Evolutionary conservation across 2,888 invertebrate genomes (phyloP).

Genomic region (Metalampra italica): DNA sequence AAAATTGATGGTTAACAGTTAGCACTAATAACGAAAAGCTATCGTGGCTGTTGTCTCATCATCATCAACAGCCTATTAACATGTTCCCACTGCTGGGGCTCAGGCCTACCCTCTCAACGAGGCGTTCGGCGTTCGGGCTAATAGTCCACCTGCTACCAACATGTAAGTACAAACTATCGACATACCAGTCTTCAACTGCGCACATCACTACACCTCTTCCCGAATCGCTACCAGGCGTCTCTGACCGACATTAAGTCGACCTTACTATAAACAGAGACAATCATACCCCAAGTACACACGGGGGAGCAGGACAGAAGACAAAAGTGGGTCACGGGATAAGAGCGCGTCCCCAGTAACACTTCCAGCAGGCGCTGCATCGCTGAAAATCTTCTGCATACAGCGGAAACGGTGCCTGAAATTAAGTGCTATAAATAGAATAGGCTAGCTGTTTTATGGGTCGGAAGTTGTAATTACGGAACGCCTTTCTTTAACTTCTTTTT

Average conservation of each 20-base stretch:
- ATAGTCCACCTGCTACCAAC: too few relatives aligned
- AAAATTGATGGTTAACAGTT: too few relatives aligned
- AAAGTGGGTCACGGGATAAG: constrained; percentile 74
- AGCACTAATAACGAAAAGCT: too few relatives aligned
- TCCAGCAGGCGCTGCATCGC: constrained; percentile 58
- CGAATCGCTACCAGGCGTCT: constrained; percentile 63
- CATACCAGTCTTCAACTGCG: constrained; percentile 7
- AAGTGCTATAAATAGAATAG: constrained; percentile 54
- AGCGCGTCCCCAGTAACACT: constrained; percentile 50
- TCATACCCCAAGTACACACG: constrained; percentile 19
- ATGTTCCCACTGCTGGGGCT: too few relatives aligned
- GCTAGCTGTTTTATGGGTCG: constrained; percentile 24
- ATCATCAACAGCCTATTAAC: too few relatives aligned
- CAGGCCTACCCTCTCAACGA: too few relatives aligned
- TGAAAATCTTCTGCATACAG: constrained; percentile 33
- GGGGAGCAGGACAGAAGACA: constrained; percentile 33
- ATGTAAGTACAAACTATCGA: too few relatives aligned
- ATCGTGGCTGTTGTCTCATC: too few relatives aligned
- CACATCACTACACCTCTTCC: constrained; percentile 30
- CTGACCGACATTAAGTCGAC: constrained; percentile 72
- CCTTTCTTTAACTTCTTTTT: neutral
- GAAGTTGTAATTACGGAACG: constrained; percentile 41
- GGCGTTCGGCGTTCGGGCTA: too few relatives aligned
- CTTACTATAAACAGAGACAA: constrained; percentile 55
- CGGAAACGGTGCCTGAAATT: constrained; percentile 47